These are phyloP conservation scores for Bombyx huttoni DNA, from an alignment of 2,888 invertebrate genomes.

Conservation along the genomic window DNA sequence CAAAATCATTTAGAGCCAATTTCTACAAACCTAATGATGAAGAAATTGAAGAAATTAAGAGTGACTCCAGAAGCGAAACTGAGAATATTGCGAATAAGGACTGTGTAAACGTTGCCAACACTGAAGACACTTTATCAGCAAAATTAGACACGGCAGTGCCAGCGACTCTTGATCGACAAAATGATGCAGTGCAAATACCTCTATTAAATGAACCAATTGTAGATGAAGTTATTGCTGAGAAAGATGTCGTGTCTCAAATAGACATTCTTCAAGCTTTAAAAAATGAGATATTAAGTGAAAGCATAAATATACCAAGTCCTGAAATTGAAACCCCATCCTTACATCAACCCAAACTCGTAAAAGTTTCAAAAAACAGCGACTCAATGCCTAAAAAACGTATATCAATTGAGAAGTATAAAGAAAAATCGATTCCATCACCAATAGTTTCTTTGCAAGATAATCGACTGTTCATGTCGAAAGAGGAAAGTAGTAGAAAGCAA, in stretches of 20 bases:
- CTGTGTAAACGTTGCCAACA: neutral
- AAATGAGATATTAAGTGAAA: slow-evolving; percentile 57
- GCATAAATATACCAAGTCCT: slow-evolving; percentile 29
- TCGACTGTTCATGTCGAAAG: slow-evolving; percentile 13
- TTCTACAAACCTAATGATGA: slow-evolving; percentile 36
- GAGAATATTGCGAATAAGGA: slow-evolving; percentile 1
- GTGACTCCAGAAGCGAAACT: neutral
- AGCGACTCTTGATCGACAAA: neutral
- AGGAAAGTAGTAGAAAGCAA: slow-evolving; percentile 38
- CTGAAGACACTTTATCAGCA: neutral
- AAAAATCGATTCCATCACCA: slow-evolving; percentile 27
- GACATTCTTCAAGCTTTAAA: slow-evolving; percentile 62
- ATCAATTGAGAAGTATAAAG: slow-evolving; percentile 62
- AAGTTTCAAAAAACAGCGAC: slow-evolving; percentile 43
- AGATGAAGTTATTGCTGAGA: slow-evolving; percentile 20
- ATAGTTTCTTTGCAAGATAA: slow-evolving; percentile 15
- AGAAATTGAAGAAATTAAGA: slow-evolving; percentile 3
- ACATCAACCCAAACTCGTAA: slow-evolving; percentile 55
- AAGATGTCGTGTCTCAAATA: slow-evolving; percentile 46
- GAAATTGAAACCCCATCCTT: slow-evolving; percentile 40
- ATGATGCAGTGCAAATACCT: slow-evolving; percentile 34
- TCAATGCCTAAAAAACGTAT: slow-evolving; percentile 52
- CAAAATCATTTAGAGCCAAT: slow-evolving; percentile 25
- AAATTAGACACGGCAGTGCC: neutral
- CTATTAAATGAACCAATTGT: slow-evolving; percentile 34